Percentiles rank a stretch among this genome's conserved stretches.
Evolutionary conservation across 2,888 invertebrate species (phyloP).

Genomic region (Tetranychus truncatus): DNA sequence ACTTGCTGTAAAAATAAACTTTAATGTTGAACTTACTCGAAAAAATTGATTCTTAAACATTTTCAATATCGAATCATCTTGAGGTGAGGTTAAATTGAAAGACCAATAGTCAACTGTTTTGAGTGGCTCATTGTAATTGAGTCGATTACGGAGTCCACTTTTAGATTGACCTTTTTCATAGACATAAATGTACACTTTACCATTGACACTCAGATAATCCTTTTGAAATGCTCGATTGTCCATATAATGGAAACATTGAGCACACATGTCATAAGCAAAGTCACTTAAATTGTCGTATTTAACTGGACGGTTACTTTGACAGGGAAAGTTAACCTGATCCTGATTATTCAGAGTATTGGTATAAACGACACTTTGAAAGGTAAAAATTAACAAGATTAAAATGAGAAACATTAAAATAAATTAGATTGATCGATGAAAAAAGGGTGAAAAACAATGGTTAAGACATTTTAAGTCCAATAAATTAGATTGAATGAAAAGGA

Average conservation of each 20-base stretch:
- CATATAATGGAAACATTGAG: conserved; percentile 22
- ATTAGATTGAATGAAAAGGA: too few species aligned
- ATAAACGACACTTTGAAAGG: too few species aligned
- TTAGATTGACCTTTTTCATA: neutral
- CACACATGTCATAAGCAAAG: conserved; percentile 21
- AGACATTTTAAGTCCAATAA: too few species aligned
- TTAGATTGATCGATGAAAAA: too few species aligned
- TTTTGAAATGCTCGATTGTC: neutral
- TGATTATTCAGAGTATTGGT: too few species aligned
- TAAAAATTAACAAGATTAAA: too few species aligned
- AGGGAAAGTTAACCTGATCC: neutral
- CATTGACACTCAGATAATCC: neutral
- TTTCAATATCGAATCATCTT: neutral
- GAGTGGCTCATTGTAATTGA: neutral
- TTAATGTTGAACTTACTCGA: neutral
- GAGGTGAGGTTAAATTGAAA: neutral
- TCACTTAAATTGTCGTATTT: conserved; percentile 6
- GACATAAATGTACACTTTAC: neutral
- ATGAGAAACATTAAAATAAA: too few species aligned
- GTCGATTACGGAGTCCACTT: neutral
- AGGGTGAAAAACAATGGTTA: too few species aligned
- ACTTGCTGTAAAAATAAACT: neutral
- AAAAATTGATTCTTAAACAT: neutral
- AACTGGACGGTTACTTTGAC: neutral
- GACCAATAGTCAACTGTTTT: neutral